Conservation (phyloP, 1,140 invertebrate species). For the Lordiphosa mommai region DNA sequence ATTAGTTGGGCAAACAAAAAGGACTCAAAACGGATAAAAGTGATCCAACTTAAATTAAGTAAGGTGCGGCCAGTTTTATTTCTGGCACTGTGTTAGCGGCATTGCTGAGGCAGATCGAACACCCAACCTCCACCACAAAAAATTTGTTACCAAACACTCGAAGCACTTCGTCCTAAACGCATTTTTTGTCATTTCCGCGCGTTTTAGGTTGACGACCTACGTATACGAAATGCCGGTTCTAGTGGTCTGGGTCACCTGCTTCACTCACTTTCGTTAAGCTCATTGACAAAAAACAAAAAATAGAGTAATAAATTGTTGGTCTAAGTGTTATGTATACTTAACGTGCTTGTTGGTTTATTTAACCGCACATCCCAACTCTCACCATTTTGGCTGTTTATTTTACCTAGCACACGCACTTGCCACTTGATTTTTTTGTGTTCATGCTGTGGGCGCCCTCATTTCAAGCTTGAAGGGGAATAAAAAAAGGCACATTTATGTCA, state of each 20-base stretch:
- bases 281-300: constrained; percentile 7
- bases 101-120: constrained; percentile 12
- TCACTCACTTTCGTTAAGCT: background rate
- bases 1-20: constrained; percentile 33
- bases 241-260: constrained; percentile 3
- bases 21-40: constrained; percentile 16
- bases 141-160: constrained; percentile 11
- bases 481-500: constrained; percentile 22
- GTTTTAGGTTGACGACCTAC: constrained; percentile 62
- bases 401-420: constrained; percentile 64
- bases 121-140: constrained; percentile 26
- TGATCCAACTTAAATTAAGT: background rate
- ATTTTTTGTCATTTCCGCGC: constrained; percentile 61
- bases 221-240: constrained; percentile 21
- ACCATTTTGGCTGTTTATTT: constrained; percentile 35
- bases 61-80: constrained; percentile 49
- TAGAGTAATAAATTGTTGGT: constrained; percentile 23
- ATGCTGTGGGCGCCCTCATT: constrained; percentile 42
- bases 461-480: constrained; percentile 3
- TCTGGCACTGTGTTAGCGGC: constrained; percentile 23
- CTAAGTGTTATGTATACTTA: constrained; percentile 51
- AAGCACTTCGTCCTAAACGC: constrained; percentile 50
- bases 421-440: constrained; percentile 39
- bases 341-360: constrained; percentile 29
- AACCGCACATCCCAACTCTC: constrained; percentile 33